Base-by-base conservation (phyloP, 2,888 invertebrate species). In the Danaus chrysippus region DNA sequence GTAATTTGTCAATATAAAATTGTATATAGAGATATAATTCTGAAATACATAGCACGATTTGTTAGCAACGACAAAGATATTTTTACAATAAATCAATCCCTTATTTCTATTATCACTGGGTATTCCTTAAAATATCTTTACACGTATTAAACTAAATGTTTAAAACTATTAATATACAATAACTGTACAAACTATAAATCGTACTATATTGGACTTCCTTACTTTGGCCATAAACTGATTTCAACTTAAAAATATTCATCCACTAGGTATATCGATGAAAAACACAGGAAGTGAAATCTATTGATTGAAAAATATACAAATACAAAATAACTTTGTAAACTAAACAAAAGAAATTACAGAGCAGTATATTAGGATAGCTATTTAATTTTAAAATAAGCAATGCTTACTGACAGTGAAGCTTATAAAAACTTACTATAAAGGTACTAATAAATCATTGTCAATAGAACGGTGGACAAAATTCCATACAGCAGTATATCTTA, bases 101-200 rank as follows among this genome's bases (percentile, higher is more conserved):
- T 89, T 91, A 91, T 75, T 73, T 75, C 90, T 91, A 91, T 78
- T 91, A 91, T 91, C 91, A 91, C 91, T 87, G 84, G 88, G 86
- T 82, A 85, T 88, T 86, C 76, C 79, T 82, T 86, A 79, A 73
- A 71, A 75, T 84, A 83, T 76, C 75, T 81, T 75, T 82, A 81
- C 81, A 83, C 70, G 72, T 76, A 73, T 75, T 68, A 68, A 67
- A 64, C 64, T 69, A 67, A 61, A 62, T 66, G 62, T 67, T 68
- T 71, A n/a, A 67, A 46, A 57, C 61, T 71, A 76, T 73, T 78
- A 76, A 82, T 84, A 75, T 88, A 88, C 87, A 88, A 71, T 74
- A 76, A 78, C 78, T 82, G 79, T 86, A 87, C 83, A 87, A 86
- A 82, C 83, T 86, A 86, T 81, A 77, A 74, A 82, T 79, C 73